phyloP scores from a whole-genome alignment of 2,888 invertebrate species.

The Panzeria rudis region DNA sequence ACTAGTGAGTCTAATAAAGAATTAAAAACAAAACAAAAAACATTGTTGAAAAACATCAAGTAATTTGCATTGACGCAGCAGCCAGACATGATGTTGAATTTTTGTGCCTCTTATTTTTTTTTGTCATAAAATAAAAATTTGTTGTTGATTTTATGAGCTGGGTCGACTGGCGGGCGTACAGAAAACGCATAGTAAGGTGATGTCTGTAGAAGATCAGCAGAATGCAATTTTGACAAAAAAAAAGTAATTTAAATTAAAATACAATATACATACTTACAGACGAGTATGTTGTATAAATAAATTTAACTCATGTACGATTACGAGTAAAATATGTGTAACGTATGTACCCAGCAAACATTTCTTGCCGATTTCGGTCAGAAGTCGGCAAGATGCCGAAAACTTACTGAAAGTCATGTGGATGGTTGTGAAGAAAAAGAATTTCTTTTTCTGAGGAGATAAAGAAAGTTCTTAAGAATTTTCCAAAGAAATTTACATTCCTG shows the following conservation, averaged over 20 bases:
- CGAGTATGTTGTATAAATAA: not conserved
- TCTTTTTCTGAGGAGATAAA: no score
- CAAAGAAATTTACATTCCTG: no score
- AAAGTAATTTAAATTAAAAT: slow-evolving; percentile 42
- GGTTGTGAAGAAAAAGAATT: no score
- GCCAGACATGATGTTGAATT: no score
- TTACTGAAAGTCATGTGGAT: no score
- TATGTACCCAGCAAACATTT: not conserved
- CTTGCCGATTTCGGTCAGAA: no score
- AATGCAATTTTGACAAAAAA: slow-evolving; percentile 27
- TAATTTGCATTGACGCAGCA: slow-evolving; percentile 53
- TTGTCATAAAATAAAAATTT: slow-evolving; percentile 49
- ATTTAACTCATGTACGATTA: slow-evolving; percentile 29
- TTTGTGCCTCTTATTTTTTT: not conserved
- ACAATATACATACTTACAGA: not conserved
- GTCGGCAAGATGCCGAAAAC: no score
- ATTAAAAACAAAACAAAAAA: slow-evolving; percentile 3
- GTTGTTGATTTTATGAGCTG: slow-evolving; percentile 32
- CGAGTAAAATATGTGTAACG: slow-evolving; percentile 7
- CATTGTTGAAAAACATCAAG: not conserved
- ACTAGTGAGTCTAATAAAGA: slow-evolving; percentile 13
- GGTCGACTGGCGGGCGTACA: slow-evolving; percentile 21
- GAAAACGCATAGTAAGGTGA: slow-evolving; percentile 17
- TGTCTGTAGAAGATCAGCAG: slow-evolving; percentile 30
- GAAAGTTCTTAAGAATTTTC: no score